Evolutionary conservation across 1,140 invertebrate genomes (phyloP).

Genomic region (Aphaenogaster floridana): DNA sequence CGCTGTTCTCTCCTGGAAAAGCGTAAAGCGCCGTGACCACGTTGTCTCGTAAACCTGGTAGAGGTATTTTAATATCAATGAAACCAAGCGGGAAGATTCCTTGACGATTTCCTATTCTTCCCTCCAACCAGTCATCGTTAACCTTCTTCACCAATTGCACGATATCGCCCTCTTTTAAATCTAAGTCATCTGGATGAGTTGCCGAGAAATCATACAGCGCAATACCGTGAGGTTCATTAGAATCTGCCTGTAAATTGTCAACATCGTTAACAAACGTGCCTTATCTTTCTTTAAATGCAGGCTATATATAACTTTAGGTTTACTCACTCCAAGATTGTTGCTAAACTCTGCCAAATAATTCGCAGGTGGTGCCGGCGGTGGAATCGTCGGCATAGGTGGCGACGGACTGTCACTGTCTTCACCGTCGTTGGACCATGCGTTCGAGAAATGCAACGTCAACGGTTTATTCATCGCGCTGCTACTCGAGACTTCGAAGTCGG

Average conservation of each 20-base stretch:
- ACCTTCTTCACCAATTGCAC: constrained; percentile 90
- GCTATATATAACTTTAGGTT: not conserved
- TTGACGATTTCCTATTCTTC: constrained; percentile 89
- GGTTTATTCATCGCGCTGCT: constrained; percentile 49
- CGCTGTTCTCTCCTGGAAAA: constrained; percentile 88
- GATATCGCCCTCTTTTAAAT: constrained; percentile 91
- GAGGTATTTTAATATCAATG: constrained; percentile 92
- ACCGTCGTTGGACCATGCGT: constrained; percentile 74
- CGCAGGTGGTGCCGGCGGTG: constrained; percentile 91
- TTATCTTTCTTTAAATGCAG: not conserved
- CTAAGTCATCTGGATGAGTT: constrained; percentile 91
- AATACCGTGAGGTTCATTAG: constrained; percentile 89
- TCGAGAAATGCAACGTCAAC: constrained; percentile 68
- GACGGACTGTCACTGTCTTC: constrained; percentile 85
- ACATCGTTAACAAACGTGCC: not conserved
- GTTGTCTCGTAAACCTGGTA: constrained; percentile 84
- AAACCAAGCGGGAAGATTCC: constrained; percentile 95
- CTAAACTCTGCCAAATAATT: constrained; percentile 84
- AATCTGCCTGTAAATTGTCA: constrained; percentile 78
- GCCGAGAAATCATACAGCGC: constrained; percentile 92
- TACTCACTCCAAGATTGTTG: constrained; percentile 71
- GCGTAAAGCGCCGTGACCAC: constrained; percentile 88
- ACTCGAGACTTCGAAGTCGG: not conserved
- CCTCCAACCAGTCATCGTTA: constrained; percentile 94
- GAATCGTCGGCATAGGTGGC: constrained; percentile 92